Base-by-base conservation (phyloP, 1,140 invertebrate species). In the Bombus breviceps region DNA sequence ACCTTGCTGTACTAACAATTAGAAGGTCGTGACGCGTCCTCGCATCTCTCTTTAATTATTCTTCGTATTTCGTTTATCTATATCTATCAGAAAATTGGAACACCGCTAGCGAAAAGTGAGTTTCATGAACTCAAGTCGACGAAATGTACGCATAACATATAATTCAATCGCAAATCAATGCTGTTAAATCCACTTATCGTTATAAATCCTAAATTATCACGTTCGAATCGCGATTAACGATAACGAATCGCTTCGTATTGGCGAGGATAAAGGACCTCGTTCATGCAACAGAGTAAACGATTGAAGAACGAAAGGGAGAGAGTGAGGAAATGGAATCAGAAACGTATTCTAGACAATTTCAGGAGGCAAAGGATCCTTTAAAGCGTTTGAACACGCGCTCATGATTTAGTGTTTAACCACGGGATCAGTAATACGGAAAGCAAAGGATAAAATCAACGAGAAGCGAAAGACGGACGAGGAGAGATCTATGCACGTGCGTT, bases 1-100 rank as follows among this genome's bases (percentile, higher is more conserved):
- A 86, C 68, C 72, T 73, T 87, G 53, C 79, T 77, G 71, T 78
- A 88, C 77, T 88, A 88, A 86, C 88, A 89, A 89, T 88, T 88
- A 90, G 74, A 25, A n/a, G n/a, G 1, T n/a, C 18, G n/a, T 32
- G 3, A 10, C 66, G 37, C 37, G 22, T 18, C 25, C 25, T 39
- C 34, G 10, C 68, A 1, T 39, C 4, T 5, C 34, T 12, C 12
- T 69, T 9, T 39, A 3, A 12, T 68, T 22, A 22, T 10, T 34
- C 32, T 9, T 3, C 66, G 34, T 34, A 28, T 62, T 62, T 62
- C 59, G 28, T 62, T 62, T 62, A 13, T n/a, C 4, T 12, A n/a
- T n/a, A 28, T 62, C 25, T n/a, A 3, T 62, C 59, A 28, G 10
- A n/a, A 62, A 62, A n/a, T n/a, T 47, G 47, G 5, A 47, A 47